A percentile compares a stretch with the other conserved stretches of the same genome.
Evolutionary conservation across 2,888 invertebrate genomes (phyloP).

Genomic region (Tridacna crocea): DNA sequence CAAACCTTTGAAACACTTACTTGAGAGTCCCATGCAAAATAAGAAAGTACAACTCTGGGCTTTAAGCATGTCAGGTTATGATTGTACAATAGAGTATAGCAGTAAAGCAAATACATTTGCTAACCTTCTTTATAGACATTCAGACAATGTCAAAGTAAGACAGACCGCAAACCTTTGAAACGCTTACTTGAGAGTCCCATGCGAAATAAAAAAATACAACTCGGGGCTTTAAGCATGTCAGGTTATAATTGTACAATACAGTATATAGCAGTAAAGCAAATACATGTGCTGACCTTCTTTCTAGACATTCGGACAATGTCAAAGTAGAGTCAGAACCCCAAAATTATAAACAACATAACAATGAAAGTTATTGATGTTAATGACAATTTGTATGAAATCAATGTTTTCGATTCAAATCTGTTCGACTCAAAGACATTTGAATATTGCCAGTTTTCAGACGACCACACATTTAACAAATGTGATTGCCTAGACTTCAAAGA

Average conservation of each 20-base stretch:
- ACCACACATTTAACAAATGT: conserved; percentile 7
- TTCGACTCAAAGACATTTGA: conserved; percentile 46
- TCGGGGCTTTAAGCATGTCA: no score
- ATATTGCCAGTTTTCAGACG: not conserved
- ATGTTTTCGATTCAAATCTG: conserved; percentile 42
- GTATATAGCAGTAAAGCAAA: no score
- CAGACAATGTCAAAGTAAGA: conserved; percentile 18
- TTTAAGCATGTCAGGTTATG: conserved; percentile 29
- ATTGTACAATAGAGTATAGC: conserved; percentile 41
- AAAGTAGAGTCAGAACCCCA: not conserved
- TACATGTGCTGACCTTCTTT: no score
- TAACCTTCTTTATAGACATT: conserved; percentile 30
- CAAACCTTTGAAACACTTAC: conserved; percentile 25
- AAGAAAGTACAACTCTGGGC: conserved; percentile 42
- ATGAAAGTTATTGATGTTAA: conserved; percentile 34
- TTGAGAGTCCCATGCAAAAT: conserved; percentile 39
- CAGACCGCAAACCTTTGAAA: no score
- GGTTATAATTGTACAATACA: no score
- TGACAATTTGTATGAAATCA: conserved; percentile 44
- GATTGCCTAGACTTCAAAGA: conserved; percentile 23
- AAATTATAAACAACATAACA: not conserved
- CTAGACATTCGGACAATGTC: no score
- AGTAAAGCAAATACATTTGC: conserved; percentile 25
- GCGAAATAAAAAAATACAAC: no score
- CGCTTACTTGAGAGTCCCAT: no score